Percentiles rank a stretch among this genome's conserved stretches.
Conservation (phyloP, 2,797 vertebrate genomes). For the Paguma larvata region DNA sequence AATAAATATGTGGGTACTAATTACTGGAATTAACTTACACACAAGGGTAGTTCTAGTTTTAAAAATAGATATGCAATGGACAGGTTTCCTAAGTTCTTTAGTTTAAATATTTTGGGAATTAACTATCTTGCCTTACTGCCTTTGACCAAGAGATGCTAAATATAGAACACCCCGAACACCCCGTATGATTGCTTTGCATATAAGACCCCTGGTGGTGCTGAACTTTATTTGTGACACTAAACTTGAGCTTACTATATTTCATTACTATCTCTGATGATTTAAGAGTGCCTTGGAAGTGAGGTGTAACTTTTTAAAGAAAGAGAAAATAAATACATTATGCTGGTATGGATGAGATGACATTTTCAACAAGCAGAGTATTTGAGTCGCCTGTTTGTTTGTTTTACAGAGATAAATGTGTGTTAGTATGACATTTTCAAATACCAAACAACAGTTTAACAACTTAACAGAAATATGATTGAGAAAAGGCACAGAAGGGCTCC, state of each 20-base stretch:
- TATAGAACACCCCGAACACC: too few species aligned
- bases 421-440: conserved; percentile 69
- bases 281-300: conserved; percentile 67
- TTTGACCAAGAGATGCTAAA: neutral
- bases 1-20: neutral
- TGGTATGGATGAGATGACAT: conserved; percentile 73
- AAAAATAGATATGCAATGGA: neutral
- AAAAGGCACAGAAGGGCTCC: conserved; percentile 11
- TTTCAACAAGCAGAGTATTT: conserved; percentile 61
- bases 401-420: conserved; percentile 79
- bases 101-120: neutral
- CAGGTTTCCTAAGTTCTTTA: neutral
- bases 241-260: conserved; percentile 58
- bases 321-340: conserved; percentile 72
- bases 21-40: neutral
- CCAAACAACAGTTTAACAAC: conserved; percentile 58
- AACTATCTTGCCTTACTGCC: neutral
- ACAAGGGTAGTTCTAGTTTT: neutral
- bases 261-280: conserved; percentile 60
- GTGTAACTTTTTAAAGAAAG: neutral
- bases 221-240: conserved; percentile 27
- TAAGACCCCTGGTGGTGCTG: neutral
- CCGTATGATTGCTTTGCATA: neutral
- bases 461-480: conserved; percentile 52
- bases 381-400: conserved; percentile 69